Evolutionary conservation across 2,113 vertebrate genomes (phyloP), one percentile per base, ranked within the genome.

Genomic region (Oncorhynchus kisutch): DNA sequence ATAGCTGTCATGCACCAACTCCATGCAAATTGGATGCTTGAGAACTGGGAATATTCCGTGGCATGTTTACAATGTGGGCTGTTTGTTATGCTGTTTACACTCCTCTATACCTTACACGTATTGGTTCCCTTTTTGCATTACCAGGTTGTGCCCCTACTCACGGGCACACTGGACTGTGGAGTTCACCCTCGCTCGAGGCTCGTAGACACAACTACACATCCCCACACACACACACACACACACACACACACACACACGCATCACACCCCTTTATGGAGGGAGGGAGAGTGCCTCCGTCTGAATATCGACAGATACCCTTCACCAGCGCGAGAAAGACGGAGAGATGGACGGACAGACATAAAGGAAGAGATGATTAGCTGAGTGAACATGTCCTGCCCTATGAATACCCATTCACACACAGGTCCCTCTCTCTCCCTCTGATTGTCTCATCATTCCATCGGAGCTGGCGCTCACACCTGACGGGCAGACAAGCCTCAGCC

Each of bases 381-480:
- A 27, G 65, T 69, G 72, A 74, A 74, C 39, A 31, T 69, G 62
- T 70, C 67, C 57, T 78, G 64, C 34, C 60, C 67, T 67, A 70
- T 66, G 65, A 77, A 71, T 72, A 82, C 68, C 80, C 78, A 84
- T 72, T 85, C 73, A 83, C 25, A 34, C 48, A 64, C 70, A 69
- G 27, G 9, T 24, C n/a, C 71, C 75, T 87, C 68, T 49, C 49
- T 92, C 91, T 93, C 91, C 88, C 86, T 91, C 91, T 94, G 93
- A 96, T 95, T 95, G 95, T 95, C 94, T 95, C 96, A 94, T 97
- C 97, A 95, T 93, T 90, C 80, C 82, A 78, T 87, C 84, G 90
- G 85, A 92, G 91, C 92, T 92, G 6, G 78, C 86, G 94, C 94
- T 94, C 94, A 92, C 92, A 95, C 92, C 95, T 96, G 95, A 96